A percentile compares a stretch with the other conserved stretches of the same genome.
Evolutionary conservation across 2,113 vertebrate species (phyloP).

Genomic region (Labeo catla): DNA sequence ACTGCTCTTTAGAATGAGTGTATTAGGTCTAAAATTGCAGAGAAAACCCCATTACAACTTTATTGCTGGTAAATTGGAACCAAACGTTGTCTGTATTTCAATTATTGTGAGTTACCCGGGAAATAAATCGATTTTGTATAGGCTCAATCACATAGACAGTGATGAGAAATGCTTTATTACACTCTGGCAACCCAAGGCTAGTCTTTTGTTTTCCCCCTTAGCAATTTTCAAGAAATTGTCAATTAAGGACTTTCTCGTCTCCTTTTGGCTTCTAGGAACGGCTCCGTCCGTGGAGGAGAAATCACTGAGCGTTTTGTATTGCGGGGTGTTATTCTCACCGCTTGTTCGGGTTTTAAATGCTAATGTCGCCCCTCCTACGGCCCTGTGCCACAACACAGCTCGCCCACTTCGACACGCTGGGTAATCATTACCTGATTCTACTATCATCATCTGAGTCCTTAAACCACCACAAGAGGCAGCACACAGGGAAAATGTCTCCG

Average conservation of each 20-base stretch:
- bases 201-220: slow-evolving; percentile 79
- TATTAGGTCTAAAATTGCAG: slow-evolving; percentile 96
- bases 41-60: slow-evolving; percentile 98
- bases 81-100: slow-evolving; percentile 97
- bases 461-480: slow-evolving; percentile 8
- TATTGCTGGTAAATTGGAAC: slow-evolving; percentile 97
- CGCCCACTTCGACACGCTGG: slow-evolving; percentile 33
- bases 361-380: slow-evolving; percentile 55
- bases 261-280: slow-evolving; percentile 84
- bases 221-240: slow-evolving; percentile 95
- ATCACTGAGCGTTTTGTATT: slow-evolving; percentile 57
- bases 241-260: slow-evolving; percentile 86
- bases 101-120: slow-evolving; percentile 95
- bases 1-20: slow-evolving; percentile 94
- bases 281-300: slow-evolving; percentile 66
- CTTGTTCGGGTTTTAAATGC: slow-evolving; percentile 59
- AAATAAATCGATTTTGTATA: slow-evolving; percentile 92
- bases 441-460: slow-evolving; percentile 37
- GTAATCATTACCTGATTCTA: slow-evolving; percentile 55
- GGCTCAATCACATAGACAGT: slow-evolving; percentile 89
- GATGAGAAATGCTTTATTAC: slow-evolving; percentile 94
- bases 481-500: neutral
- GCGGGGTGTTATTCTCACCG: slow-evolving; percentile 45
- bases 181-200: slow-evolving; percentile 81
- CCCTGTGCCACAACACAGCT: slow-evolving; percentile 40